Conservation (phyloP, 2,113 vertebrate genomes). For the Leiothrix lutea region DNA sequence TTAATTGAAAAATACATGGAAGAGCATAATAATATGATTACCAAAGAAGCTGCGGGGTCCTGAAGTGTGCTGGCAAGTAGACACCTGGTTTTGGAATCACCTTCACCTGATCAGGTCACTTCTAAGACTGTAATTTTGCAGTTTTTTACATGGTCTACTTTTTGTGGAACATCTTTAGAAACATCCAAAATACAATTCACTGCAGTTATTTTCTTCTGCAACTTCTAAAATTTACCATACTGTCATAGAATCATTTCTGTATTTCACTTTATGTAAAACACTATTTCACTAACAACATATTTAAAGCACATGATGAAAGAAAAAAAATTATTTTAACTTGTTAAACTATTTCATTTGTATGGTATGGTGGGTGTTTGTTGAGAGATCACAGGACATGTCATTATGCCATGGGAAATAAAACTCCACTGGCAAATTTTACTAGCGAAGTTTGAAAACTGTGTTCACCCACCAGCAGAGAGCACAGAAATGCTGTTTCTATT, state of each 20-base stretch:
- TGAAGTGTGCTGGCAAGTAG: background rate
- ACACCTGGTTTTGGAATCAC: background rate
- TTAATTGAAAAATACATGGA: slow-evolving; percentile 5
- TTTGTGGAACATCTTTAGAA: background rate
- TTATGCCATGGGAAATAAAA: slow-evolving; percentile 37
- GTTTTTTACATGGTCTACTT: background rate
- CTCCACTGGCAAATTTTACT: slow-evolving; percentile 4
- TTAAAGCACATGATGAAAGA: slow-evolving; percentile 57
- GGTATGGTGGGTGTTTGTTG: slow-evolving; percentile 10
- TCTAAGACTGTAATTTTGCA: background rate
- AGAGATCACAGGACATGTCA: slow-evolving; percentile 48
- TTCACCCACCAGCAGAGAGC: slow-evolving; percentile 29
- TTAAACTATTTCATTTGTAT: slow-evolving; percentile 55
- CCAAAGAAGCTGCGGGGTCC: background rate
- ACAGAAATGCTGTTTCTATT: slow-evolving; percentile 28
- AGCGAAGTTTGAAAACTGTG: slow-evolving; percentile 39
- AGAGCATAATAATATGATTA: background rate
- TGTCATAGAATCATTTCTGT: background rate
- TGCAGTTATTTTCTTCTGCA: background rate
- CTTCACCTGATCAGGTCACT: background rate
- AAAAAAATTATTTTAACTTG: background rate
- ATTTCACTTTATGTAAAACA: background rate
- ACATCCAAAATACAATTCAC: background rate
- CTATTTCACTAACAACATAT: background rate
- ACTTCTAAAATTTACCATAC: background rate